Evolutionary conservation across 2,797 vertebrate species (phyloP).

Genomic region (Acipenser oxyrinchus): DNA sequence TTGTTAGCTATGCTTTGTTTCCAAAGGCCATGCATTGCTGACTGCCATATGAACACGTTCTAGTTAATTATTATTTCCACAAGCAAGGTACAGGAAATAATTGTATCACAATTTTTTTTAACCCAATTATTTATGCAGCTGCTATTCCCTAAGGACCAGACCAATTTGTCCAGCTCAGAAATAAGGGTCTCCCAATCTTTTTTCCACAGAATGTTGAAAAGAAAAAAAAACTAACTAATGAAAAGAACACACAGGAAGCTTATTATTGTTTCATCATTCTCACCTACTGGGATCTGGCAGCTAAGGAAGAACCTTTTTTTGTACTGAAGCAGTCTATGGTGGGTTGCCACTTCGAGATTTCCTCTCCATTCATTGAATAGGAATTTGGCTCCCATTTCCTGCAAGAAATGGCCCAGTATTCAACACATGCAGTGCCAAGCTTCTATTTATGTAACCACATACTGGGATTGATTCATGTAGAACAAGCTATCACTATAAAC

Average conservation of each 20-base stretch:
- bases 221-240: slow-evolving; percentile 87
- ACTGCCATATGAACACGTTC: slow-evolving; percentile 67
- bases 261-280: slow-evolving; percentile 99
- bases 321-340: slow-evolving; percentile 43
- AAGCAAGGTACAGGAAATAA: slow-evolving; percentile 80
- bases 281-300: slow-evolving; percentile 91
- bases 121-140: slow-evolving; percentile 77
- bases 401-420: slow-evolving; percentile 51
- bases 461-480: slow-evolving; percentile 68
- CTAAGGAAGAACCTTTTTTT: slow-evolving; percentile 62
- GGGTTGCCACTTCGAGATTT: slow-evolving; percentile 81
- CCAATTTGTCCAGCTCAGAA: slow-evolving; percentile 76
- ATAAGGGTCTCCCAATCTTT: slow-evolving; percentile 88
- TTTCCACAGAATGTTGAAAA: slow-evolving; percentile 95
- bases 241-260: slow-evolving; percentile 99
- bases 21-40: slow-evolving; percentile 65
- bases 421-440: slow-evolving; percentile 53
- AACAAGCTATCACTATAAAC: slow-evolving; percentile 68
- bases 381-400: slow-evolving; percentile 92
- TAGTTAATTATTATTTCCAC: slow-evolving; percentile 93
- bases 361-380: slow-evolving; percentile 85
- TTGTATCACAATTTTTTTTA: slow-evolving; percentile 29
- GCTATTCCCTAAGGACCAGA: slow-evolving; percentile 75
- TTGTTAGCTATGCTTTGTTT: slow-evolving; percentile 54
- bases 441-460: slow-evolving; percentile 71